phyloP scores from a whole-genome alignment of 2,888 invertebrate genomes.

The Alsophila aescularia region DNA sequence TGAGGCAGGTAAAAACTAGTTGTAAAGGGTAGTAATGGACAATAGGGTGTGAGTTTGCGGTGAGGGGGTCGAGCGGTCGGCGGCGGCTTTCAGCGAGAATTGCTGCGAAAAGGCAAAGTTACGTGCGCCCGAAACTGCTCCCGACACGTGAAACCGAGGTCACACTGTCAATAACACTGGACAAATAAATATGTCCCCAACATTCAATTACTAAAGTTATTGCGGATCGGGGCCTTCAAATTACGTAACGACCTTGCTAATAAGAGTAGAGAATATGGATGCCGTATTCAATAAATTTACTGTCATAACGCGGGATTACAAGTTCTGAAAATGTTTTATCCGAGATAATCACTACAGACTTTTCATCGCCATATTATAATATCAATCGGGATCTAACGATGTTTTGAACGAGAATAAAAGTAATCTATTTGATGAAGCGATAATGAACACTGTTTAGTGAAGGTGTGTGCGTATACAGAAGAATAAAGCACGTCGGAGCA shows the following conservation, averaged over 20 bases:
- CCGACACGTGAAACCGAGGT: constrained; percentile 58
- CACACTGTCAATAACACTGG: constrained; percentile 51
- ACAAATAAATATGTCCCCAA: constrained; percentile 45
- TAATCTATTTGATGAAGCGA: background rate
- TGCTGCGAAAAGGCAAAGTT: constrained; percentile 67
- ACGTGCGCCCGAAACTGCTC: constrained; percentile 59
- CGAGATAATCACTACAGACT: background rate
- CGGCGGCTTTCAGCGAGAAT: constrained; percentile 61
- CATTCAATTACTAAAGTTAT: constrained; percentile 42
- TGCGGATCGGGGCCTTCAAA: constrained; percentile 18
- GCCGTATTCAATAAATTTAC: constrained; percentile 2
- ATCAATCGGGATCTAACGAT: background rate
- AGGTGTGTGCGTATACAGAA: constrained; percentile 5
- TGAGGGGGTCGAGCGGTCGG: constrained; percentile 56
- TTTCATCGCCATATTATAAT: background rate
- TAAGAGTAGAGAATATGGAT: constrained; percentile 7
- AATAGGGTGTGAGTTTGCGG: constrained; percentile 67
- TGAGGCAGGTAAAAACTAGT: constrained; percentile 60
- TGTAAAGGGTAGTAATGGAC: constrained; percentile 65
- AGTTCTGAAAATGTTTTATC: background rate
- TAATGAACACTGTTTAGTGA: constrained; percentile 15
- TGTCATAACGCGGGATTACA: background rate
- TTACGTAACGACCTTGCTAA: constrained; percentile 25
- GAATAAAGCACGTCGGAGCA: constrained; percentile 25
- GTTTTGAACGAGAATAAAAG: background rate